Evolutionary conservation across 1,140 invertebrate species (phyloP).

Genomic region (Dysdera silvatica): DNA sequence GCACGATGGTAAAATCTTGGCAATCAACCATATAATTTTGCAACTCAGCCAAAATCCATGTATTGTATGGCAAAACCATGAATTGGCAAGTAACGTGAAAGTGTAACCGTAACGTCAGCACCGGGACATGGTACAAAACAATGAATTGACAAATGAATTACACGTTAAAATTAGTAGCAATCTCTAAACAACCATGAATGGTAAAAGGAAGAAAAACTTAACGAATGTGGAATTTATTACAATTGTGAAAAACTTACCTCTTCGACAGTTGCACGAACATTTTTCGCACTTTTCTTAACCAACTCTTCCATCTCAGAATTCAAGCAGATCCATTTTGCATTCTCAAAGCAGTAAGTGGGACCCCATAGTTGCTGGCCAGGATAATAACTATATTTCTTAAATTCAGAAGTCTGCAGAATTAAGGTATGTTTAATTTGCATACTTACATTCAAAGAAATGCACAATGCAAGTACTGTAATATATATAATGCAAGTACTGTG

Average conservation of each 20-base stretch:
- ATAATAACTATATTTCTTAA: slow-evolving; percentile 59
- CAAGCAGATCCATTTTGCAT: slow-evolving; percentile 62
- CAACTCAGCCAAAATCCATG: too few relatives aligned
- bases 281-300: slow-evolving; percentile 50
- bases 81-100: too few relatives aligned
- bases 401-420: slow-evolving; percentile 55
- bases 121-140: too few relatives aligned
- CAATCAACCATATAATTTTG: too few relatives aligned
- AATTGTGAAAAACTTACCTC: slow-evolving; percentile 36
- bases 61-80: too few relatives aligned
- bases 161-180: not conserved
- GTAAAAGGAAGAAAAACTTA: not conserved
- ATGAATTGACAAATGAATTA: not conserved
- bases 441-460: too few relatives aligned
- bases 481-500: not conserved
- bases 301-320: slow-evolving; percentile 61
- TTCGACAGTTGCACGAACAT: slow-evolving; percentile 53
- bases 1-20: too few relatives aligned
- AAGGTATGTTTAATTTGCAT: too few relatives aligned
- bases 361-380: slow-evolving; percentile 67
- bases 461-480: too few relatives aligned
- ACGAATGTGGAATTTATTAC: not conserved
- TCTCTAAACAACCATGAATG: not conserved
- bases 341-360: slow-evolving; percentile 58
- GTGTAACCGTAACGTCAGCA: too few relatives aligned